A percentile compares a stretch with the other conserved stretches of the same genome.
phyloP scores from a whole-genome alignment of 2,113 vertebrate species.

The Calidris pugnax region DNA sequence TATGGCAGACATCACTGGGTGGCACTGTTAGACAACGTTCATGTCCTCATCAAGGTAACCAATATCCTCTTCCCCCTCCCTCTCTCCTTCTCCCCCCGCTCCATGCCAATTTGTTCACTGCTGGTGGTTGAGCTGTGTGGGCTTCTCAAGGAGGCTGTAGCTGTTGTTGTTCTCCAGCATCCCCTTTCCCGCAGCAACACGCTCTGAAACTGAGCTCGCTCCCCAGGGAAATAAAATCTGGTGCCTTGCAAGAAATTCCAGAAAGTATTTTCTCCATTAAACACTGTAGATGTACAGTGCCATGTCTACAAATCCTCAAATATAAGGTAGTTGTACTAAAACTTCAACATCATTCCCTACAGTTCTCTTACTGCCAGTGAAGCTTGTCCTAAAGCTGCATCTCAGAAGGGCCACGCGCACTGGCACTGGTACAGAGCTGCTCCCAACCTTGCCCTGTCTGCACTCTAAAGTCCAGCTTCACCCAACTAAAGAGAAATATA shows the following conservation, averaged over 20 bases:
- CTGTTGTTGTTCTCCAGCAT: rapidly evolving
- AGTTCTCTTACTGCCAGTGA: not conserved
- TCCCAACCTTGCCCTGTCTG: not conserved
- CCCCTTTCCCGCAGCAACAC: not conserved
- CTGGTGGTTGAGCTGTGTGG: not conserved
- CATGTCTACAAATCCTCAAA: not conserved
- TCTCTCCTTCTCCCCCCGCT: too few relatives aligned
- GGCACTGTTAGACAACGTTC: constrained; percentile 58
- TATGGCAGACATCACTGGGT: constrained; percentile 59
- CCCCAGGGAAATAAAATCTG: not conserved
- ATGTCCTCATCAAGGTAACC: constrained; percentile 20
- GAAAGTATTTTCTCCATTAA: not conserved
- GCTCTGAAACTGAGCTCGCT: rapidly evolving
- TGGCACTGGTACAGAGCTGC: too few relatives aligned
- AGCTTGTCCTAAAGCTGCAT: not conserved
- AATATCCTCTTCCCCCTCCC: not conserved
- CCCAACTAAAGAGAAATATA: not conserved
- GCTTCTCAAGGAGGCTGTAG: not conserved
- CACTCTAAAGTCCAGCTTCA: not conserved
- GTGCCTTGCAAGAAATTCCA: not conserved
- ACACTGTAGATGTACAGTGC: not conserved
- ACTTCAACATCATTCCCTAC: not conserved
- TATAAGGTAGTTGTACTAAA: not conserved
- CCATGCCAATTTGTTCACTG: too few relatives aligned
- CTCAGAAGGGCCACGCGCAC: rapidly evolving